Percentiles rank a stretch among this genome's conserved stretches.
These are phyloP conservation scores for Ceriagrion tenellum DNA, from an alignment of 2,888 invertebrate genomes.

Conservation along the genomic window DNA sequence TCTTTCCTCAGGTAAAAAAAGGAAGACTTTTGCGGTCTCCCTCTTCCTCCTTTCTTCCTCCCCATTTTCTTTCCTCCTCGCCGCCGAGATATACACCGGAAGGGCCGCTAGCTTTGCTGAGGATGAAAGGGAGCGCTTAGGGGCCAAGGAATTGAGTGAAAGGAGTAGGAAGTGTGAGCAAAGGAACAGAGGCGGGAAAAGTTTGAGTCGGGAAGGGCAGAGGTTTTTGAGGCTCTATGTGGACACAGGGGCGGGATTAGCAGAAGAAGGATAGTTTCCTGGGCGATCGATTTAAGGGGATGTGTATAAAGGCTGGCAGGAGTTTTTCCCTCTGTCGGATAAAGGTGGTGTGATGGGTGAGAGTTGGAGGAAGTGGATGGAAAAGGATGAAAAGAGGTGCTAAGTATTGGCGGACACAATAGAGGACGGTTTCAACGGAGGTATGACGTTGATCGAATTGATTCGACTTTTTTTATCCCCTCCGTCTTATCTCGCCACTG, in stretches of 20 bases:
- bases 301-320: slow-evolving; percentile 16
- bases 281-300: slow-evolving; percentile 36
- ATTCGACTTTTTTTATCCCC: neutral
- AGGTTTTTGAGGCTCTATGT: neutral
- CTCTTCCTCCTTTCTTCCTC: neutral
- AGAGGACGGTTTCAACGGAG: neutral
- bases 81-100: neutral
- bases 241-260: slow-evolving; percentile 38
- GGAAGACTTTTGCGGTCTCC: neutral
- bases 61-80: neutral
- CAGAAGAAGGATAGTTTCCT: slow-evolving; percentile 24
- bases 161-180: neutral
- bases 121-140: slow-evolving; percentile 15
- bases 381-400: neutral
- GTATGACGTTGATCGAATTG: slow-evolving; percentile 31
- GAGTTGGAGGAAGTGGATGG: neutral
- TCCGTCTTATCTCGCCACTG: neutral
- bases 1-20: neutral
- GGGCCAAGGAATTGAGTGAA: neutral
- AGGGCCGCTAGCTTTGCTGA: neutral
- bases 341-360: neutral
- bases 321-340: neutral
- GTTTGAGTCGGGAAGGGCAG: neutral
- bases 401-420: neutral
- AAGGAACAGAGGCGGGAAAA: neutral